A percentile compares a stretch with the other conserved stretches of the same genome.
Evolutionary conservation across 2,113 vertebrate species (phyloP).

Genomic region (Pelobates fuscus): DNA sequence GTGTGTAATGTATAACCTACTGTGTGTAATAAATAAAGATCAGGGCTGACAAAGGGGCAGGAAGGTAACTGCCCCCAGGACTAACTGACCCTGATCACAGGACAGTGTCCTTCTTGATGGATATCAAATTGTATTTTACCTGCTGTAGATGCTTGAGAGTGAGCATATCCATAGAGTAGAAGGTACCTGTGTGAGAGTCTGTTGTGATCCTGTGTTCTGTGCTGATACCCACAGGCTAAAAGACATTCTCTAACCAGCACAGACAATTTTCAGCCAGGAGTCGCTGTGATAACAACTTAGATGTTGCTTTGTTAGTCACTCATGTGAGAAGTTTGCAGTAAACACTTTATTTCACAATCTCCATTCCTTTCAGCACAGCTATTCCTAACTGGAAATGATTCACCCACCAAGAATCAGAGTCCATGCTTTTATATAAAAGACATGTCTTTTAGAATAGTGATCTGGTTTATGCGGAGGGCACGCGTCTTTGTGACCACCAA

Average conservation of each 20-base stretch:
- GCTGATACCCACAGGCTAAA: background rate
- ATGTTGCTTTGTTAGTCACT: conserved; percentile 67
- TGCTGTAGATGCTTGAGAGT: too few species aligned
- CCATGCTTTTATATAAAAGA: conserved; percentile 53
- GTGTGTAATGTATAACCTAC: too few species aligned
- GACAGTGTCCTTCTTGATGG: too few species aligned
- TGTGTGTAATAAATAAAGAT: too few species aligned
- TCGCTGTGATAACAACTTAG: conserved; percentile 64
- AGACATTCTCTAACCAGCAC: conserved; percentile 44
- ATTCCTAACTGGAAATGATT: conserved; percentile 75
- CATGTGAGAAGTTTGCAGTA: conserved; percentile 68
- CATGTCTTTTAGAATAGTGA: conserved; percentile 57
- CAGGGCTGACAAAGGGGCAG: too few species aligned
- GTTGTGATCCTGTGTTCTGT: background rate
- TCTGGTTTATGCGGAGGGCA: conserved; percentile 58
- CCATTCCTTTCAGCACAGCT: conserved; percentile 73
- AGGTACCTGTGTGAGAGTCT: too few species aligned
- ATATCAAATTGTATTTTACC: too few species aligned
- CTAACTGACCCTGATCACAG: too few species aligned
- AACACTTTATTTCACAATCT: conserved; percentile 65
- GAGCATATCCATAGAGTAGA: too few species aligned
- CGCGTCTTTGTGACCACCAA: conserved; percentile 63
- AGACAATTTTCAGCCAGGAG: conserved; percentile 49
- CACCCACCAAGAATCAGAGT: conserved; percentile 62
- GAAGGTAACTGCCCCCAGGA: too few species aligned